Percentiles rank a stretch among this genome's conserved stretches.
Evolutionary conservation across 2,888 invertebrate species (phyloP).

Genomic region (Magallana nippona): DNA sequence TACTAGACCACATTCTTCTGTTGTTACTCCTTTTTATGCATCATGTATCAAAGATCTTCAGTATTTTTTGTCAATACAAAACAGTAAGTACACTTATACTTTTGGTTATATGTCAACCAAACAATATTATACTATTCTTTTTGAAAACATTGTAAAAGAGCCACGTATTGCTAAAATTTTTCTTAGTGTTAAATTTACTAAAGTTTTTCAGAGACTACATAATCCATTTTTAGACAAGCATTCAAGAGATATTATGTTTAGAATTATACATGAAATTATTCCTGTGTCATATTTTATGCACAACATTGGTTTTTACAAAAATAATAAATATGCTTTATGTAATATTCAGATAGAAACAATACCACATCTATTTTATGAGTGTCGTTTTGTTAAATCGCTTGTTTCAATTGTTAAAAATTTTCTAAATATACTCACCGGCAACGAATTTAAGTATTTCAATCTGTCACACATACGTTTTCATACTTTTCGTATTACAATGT

Average conservation of each 20-base stretch:
- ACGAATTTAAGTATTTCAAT: no score
- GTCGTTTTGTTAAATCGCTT: no score
- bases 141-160: not conserved
- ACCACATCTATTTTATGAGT: no score
- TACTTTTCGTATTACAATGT: no score
- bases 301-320: no score
- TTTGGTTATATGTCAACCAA: slow-evolving; percentile 3
- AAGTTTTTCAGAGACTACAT: slow-evolving; percentile 14
- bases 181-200: slow-evolving; percentile 17
- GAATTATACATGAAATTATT: no score
- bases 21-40: slow-evolving; percentile 28
- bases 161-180: not conserved
- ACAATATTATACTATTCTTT: slow-evolving; percentile 21
- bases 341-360: no score
- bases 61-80: not conserved
- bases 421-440: no score
- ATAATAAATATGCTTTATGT: no score
- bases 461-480: no score
- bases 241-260: not conserved
- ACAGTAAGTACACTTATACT: not conserved
- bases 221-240: slow-evolving; percentile 25
- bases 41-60: slow-evolving; percentile 2
- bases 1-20: slow-evolving; percentile 31
- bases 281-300: no score
- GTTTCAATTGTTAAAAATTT: no score